Evolutionary conservation across 2,797 vertebrate genomes (phyloP), one percentile per base, ranked within the genome.

Genomic region (Coregonus suidteri): DNA sequence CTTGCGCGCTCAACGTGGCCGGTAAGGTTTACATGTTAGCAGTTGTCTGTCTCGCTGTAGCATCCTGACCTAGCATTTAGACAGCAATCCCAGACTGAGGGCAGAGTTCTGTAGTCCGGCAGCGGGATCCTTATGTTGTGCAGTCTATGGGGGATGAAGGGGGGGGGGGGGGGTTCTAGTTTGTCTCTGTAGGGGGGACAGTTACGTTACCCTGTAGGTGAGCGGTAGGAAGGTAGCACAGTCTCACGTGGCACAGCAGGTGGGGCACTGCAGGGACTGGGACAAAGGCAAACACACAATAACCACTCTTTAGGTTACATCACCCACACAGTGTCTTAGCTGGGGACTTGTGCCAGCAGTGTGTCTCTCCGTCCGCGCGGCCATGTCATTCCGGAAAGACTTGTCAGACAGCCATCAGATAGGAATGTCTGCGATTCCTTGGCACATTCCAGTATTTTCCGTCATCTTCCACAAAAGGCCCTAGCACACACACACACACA

Each of bases 401-500:
- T 56, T 1, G 14, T 65, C 71, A 18, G n/a, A 41, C 6, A 1
- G 56, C 62, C 51, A 56, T 35, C 59, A 35, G 41, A 73, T 64
- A 47, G 25, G 30, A 56, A 76, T 34, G 7, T n/a, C 30, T 16
- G n/a, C 18, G 53, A 76, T 76, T 76, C 62, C 25, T 78, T n/a
- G 15, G 51, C 54, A 62, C 62, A 70, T 75, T 81, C 53, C 64
- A 54, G 16, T 1, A 6, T 20, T 6, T 13, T 14, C 25, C 3
- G 1, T 34, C 3, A 1, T n/a, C 37, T 41, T 54, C 51, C 70
- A 13, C 9, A 4, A 30, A 34, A 34, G 9, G 30, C 25, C 62
- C 6, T 11, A 18, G 18, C 11, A 7, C 18, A 56, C 47, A 34
- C 47, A 54, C 47, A 73, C 71, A 73, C 71, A 69, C 52, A 25